Evolutionary conservation across 2,113 vertebrate genomes (phyloP).

Genomic region (Uria lomvia): DNA sequence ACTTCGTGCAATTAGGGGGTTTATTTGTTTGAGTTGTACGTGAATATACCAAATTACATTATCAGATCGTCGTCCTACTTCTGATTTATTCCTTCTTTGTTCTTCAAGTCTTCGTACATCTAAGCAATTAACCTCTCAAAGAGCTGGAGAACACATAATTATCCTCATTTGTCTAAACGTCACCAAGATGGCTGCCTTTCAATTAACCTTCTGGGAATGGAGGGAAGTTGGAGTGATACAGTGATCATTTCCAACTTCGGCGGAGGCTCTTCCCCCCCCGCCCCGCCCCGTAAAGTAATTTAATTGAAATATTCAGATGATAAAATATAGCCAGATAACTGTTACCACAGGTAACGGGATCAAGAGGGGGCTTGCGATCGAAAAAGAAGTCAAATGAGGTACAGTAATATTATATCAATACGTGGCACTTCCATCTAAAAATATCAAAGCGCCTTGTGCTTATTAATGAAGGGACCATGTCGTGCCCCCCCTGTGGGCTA

Average conservation of each 20-base stretch:
- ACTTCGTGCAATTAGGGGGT: conserved; percentile 62
- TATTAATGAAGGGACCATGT: conserved; percentile 14
- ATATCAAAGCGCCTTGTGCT: not conserved
- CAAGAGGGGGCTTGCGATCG: conserved; percentile 48
- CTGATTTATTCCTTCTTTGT: conserved; percentile 82
- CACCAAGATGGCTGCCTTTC: conserved; percentile 82
- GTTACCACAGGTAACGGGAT: conserved; percentile 74
- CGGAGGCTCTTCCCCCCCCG: conserved; percentile 32
- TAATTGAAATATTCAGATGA: conserved; percentile 79
- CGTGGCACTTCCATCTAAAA: conserved; percentile 25
- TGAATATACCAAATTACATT: conserved; percentile 75
- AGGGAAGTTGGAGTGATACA: conserved; percentile 80
- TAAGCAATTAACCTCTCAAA: conserved; percentile 84
- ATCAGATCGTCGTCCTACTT: conserved; percentile 73
- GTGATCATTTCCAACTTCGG: conserved; percentile 79
- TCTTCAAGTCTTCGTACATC: conserved; percentile 78
- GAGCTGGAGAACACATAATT: conserved; percentile 81
- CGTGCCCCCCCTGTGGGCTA: rapidly evolving
- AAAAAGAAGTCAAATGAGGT: conserved; percentile 61
- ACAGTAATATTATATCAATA: conserved; percentile 60
- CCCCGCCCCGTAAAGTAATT: conserved; percentile 63
- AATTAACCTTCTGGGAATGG: conserved; percentile 82
- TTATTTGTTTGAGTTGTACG: conserved; percentile 78
- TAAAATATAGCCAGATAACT: conserved; percentile 72
- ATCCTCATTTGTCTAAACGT: conserved; percentile 83